phyloP scores from a whole-genome alignment of 1,140 invertebrate species.

The Orius insidiosus region DNA sequence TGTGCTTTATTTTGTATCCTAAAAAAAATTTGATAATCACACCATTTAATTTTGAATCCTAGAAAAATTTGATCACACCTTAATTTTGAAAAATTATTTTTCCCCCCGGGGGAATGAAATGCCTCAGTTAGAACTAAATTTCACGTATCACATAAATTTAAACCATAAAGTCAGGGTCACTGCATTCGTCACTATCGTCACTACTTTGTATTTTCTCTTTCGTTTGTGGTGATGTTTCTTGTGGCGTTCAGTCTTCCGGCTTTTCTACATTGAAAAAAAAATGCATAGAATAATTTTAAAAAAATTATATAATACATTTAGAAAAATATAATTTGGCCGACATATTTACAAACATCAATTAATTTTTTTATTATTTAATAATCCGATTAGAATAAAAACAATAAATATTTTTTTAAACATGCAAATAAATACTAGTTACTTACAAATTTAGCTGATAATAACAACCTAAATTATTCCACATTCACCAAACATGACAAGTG shows the following conservation, averaged over 20 bases:
- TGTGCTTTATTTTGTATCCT: not conserved
- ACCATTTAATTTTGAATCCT: constrained; percentile 2
- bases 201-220: constrained; percentile 37
- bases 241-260: constrained; percentile 33
- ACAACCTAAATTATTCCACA: no score
- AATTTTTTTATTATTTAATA: no score
- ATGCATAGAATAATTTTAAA: no score
- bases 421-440: no score
- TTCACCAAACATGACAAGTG: no score
- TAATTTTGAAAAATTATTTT: not conserved
- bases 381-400: no score
- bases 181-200: constrained; percentile 46
- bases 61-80: not conserved
- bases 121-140: not conserved
- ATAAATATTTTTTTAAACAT: no score
- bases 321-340: no score
- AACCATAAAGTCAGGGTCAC: constrained; percentile 49
- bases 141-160: constrained; percentile 21
- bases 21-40: not conserved
- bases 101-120: not conserved
- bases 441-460: no score
- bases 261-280: no score
- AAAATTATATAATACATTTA: no score
- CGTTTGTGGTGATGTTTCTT: constrained; percentile 51
- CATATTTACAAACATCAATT: no score